Base-by-base conservation (phyloP, 2,888 invertebrate genomes). In the Diplazon laetatorius region DNA sequence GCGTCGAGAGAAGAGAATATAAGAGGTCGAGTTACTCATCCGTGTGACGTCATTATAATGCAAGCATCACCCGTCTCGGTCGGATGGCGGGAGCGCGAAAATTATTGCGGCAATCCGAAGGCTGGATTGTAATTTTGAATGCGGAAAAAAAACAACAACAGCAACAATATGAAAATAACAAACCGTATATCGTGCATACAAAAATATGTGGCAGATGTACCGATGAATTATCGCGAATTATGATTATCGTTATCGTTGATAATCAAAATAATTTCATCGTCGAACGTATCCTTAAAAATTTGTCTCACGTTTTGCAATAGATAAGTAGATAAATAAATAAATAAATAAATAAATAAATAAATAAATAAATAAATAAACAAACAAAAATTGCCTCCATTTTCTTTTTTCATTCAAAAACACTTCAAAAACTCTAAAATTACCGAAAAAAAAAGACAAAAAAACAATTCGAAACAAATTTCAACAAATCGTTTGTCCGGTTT, bases 41-140 rank as follows among this genome's bases (percentile, higher is more conserved):
- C 20, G 37, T 37, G 50, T 70, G 65, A 70, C 70, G 78, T 60
- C 69, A 78, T 35, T 60, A 74, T 66, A 44, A 46, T 66, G 65
- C 59, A 76, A 76, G 63, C 30, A 20, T 50, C 25, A 10, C 37
- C 42, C 63, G 59, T 59, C 39, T 37, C 12, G 42, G 35, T 37
- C 39, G 46, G 70, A 46, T 66, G 44, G 60, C 52, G 44, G 30
- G 39, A n/a, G 14, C 60, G 46, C 74, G 44, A 50, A 25, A n/a
- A n/a, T n/a, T n/a, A n/a, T 73, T 62, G 42, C 63, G 18, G 72
- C 66, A 72, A 62, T 62, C n/a, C 76, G 20, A 30, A 46, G 60
- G 16, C 42, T 46, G 42, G 14, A 70, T 46, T 16, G 12, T 48
- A 6, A 37, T 48, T 25, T 20, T 22, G 42, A 52, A 50, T 68